Evolutionary conservation across 2,888 invertebrate species (phyloP).

Genomic region (Diabrotica balteata): DNA sequence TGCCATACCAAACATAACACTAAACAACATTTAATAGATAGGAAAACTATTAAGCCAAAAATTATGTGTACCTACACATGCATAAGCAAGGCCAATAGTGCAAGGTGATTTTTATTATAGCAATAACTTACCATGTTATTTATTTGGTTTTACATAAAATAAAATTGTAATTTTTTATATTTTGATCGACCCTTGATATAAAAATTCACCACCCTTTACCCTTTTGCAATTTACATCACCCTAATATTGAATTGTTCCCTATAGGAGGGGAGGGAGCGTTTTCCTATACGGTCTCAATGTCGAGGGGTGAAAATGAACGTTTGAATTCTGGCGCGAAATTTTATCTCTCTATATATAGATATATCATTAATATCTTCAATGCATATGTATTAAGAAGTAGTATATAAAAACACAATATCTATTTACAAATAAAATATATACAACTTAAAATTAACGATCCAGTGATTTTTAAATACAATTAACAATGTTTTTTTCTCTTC

Average conservation of each 20-base stretch:
- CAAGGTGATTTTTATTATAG: neutral
- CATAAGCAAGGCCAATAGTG: neutral
- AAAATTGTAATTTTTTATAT: neutral
- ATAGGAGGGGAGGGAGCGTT: neutral
- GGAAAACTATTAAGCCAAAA: too few species aligned
- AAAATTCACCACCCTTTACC: conserved; percentile 6
- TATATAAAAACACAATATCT: too few species aligned
- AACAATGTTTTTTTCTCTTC: too few species aligned
- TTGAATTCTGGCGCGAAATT: neutral
- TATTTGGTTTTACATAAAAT: conserved; percentile 1
- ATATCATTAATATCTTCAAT: too few species aligned
- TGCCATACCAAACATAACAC: too few species aligned
- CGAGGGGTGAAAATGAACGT: neutral
- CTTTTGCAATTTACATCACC: conserved; percentile 4
- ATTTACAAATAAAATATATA: too few species aligned
- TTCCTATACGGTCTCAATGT: neutral
- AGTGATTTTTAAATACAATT: too few species aligned
- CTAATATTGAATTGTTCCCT: conserved; percentile 10
- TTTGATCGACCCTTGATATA: neutral
- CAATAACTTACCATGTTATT: conserved; percentile 16
- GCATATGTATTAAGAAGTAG: too few species aligned
- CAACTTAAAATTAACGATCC: too few species aligned
- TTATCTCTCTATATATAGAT: too few species aligned
- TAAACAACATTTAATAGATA: too few species aligned
- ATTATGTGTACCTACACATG: neutral